Evolutionary conservation across 1,140 invertebrate species (phyloP), one percentile per base, ranked within the genome.

Genomic region (Uloborus diversus): DNA sequence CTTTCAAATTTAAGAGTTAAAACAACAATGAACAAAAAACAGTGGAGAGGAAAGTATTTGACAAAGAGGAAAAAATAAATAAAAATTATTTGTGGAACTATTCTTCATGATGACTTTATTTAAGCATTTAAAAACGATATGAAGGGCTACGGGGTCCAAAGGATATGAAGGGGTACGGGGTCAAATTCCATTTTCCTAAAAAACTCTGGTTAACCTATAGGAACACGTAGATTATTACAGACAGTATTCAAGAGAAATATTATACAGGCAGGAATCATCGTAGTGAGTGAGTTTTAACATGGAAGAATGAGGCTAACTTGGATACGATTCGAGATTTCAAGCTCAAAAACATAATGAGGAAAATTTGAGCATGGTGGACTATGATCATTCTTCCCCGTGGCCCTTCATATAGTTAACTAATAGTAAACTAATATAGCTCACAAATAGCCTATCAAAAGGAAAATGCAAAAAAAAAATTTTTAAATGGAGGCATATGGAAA

Each of bases 1-100:
- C 37, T 9, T 42, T 9, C 7, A 42, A 42, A 42, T 42, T 17
- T 42, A 42, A 42, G 17, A 9, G 37, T 42, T 42, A 9, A 17
- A 9, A 17, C 17, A 42, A 42, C 7, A 9, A 9, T 9, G 17
- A 42, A 42, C 17, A 42, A 42, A 42, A 42, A 17, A 9, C 7
- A 23, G 51, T 56, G 37, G 61, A 25, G 25, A 35, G 61, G 37
- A 33, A 88, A 0, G 7, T 9, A 9, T 17, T 42, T 9, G 17
- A 42, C 17, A 9, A 42, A 42, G 17, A 42, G 7, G 17, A 42
- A 42, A 42, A 9, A 42, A 9, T 42, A 17, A 42, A 42, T 42
- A 17, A 42, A 42, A 9, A 42, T 9, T 17, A 9, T 17, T 42
- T 42, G 17, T 17, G 17, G 37, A 9, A 17, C 7, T 42, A 42